Conservation (phyloP, 1,140 invertebrate genomes). For the Dreissena polymorpha region DNA sequence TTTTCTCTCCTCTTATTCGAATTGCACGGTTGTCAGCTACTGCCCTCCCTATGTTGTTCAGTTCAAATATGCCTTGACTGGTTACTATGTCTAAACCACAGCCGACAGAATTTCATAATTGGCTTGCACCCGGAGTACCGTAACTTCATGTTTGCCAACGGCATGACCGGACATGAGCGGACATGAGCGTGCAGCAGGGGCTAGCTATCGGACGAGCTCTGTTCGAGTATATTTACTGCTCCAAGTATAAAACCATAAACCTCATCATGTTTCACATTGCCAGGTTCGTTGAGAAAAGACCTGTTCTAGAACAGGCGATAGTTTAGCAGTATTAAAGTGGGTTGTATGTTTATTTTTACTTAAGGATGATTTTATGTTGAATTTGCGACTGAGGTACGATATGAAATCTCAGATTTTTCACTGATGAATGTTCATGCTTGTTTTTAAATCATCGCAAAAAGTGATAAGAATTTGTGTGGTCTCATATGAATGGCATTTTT, state of each 20-base stretch:
- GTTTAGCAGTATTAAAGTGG: conserved; percentile 46
- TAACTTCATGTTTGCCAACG: conserved; percentile 93
- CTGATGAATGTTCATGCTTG: no score
- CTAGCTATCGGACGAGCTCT: conserved; percentile 93
- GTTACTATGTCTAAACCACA: conserved; percentile 94
- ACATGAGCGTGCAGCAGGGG: conserved; percentile 81
- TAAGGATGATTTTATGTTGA: no score
- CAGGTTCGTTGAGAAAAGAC: conserved; percentile 84
- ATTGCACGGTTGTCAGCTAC: no score
- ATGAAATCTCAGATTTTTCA: no score
- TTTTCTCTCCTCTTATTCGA: no score
- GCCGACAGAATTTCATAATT: conserved; percentile 96
- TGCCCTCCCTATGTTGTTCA: no score
- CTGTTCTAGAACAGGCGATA: no score
- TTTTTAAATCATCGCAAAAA: no score
- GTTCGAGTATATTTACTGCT: conserved; percentile 90
- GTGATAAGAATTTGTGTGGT: no score
- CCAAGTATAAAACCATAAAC: conserved; percentile 88
- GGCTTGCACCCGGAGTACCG: conserved; percentile 92
- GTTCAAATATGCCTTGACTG: conserved; percentile 91
- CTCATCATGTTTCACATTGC: conserved; percentile 90
- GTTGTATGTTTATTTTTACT: neutral
- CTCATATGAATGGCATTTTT: no score
- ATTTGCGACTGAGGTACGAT: no score
- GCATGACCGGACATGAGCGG: conserved; percentile 97